Percentiles rank a stretch among this genome's conserved stretches.
phyloP scores from a whole-genome alignment of 2,113 vertebrate species.

The Podarcis cretensis region DNA sequence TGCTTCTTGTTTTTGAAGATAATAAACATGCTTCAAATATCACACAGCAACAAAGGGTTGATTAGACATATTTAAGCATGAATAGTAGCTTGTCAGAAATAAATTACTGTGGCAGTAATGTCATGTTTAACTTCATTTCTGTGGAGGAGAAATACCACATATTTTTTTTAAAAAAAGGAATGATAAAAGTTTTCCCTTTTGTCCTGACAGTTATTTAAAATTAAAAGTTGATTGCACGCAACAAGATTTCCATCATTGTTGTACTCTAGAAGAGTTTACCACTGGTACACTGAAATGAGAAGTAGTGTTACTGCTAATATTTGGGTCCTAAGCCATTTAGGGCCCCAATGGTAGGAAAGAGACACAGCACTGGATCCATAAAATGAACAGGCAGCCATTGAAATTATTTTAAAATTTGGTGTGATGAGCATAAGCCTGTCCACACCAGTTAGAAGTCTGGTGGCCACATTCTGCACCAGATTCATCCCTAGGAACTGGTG shows the following conservation, averaged over 20 bases:
- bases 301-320: too few species aligned
- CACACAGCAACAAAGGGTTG: conserved; percentile 30
- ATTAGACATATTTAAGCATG: conserved; percentile 43
- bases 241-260: not conserved
- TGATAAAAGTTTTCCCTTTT: not conserved
- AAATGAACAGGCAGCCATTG: too few species aligned
- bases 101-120: conserved; percentile 19
- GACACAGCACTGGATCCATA: too few species aligned
- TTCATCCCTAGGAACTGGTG: not conserved
- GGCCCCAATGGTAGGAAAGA: too few species aligned
- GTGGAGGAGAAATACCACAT: not conserved
- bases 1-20: conserved; percentile 35
- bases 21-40: conserved; percentile 45
- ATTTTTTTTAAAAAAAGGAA: not conserved
- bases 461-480: not conserved
- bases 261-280: not conserved
- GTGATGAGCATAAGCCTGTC: not conserved
- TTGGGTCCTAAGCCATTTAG: too few species aligned
- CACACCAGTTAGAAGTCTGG: not conserved
- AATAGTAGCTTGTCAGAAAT: conserved; percentile 51
- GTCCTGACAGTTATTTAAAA: not conserved
- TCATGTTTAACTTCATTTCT: conserved; percentile 8
- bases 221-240: not conserved
- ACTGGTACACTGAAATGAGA: too few species aligned
- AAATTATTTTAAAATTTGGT: not conserved